Evolutionary conservation across 2,888 invertebrate genomes (phyloP).

Genomic region (Orchesellides sinensis): DNA sequence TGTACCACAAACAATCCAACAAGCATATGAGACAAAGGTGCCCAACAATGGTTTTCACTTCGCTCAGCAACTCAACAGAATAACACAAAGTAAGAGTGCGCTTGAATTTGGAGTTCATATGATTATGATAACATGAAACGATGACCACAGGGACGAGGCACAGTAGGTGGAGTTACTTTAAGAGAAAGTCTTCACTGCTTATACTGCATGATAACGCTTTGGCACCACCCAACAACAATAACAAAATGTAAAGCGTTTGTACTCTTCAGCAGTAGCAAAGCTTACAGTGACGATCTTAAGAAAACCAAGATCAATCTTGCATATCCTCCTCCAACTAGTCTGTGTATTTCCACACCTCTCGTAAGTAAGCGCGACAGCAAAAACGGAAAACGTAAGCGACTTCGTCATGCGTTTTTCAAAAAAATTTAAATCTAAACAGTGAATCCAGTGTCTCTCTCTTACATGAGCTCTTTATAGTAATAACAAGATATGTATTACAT

Average conservation of each 20-base stretch:
- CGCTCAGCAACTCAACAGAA: constrained; percentile 2
- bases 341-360: constrained; percentile 10
- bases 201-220: constrained; percentile 16
- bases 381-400: constrained; percentile 1
- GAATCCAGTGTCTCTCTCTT: constrained; percentile 9
- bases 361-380: background rate
- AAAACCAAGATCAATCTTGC: constrained; percentile 59
- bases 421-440: too few species aligned
- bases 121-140: constrained; percentile 23
- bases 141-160: constrained; percentile 56
- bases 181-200: constrained; percentile 60
- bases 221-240: background rate
- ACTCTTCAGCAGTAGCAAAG: background rate
- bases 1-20: background rate
- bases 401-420: background rate
- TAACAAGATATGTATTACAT: background rate
- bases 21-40: constrained; percentile 22
- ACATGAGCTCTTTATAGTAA: background rate
- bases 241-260: too few species aligned
- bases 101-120: constrained; percentile 9
- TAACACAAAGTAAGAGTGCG: constrained; percentile 17
- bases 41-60: constrained; percentile 63
- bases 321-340: constrained; percentile 54
- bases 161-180: constrained; percentile 41
- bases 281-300: constrained; percentile 12